Evolutionary conservation across 2,888 invertebrate genomes (phyloP), one percentile per base, ranked within the genome.

Genomic region (Drosophila mayaguana): DNA sequence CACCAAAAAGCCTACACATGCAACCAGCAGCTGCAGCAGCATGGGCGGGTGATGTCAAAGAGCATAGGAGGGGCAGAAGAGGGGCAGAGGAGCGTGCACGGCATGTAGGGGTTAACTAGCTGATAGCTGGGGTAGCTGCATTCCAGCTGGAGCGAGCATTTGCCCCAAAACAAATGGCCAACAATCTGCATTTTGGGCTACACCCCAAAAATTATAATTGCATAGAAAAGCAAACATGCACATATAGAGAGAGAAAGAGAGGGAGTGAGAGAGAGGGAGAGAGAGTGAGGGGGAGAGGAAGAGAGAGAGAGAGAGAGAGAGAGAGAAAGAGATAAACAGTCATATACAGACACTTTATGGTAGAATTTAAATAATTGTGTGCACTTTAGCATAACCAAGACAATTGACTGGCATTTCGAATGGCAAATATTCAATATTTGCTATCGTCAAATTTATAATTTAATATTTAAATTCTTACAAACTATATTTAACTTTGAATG

Each of bases 121-220:
- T 32, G 50, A 38, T 38, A 75, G 63, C 63, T 57, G 61, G 51
- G 54, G 54, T 25, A 20, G 18, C 40, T 54, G 38, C 63, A 64
- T 51, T 69, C 56, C 62, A 63, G 57, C 57, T 42, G 55, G 51
- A 66, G 77, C 38, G 70, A 55, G 80, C 84, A 79, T 66, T 78
- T 63, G 56, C 68, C 60, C 63, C 61, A 73, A 81, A 81, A 80
- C 85, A 81, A 85, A 85, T 82, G 76, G 78, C 83, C 75, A 78
- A 69, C 86, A 83, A 86, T 81, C 86, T 86, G 84, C 84, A 86
- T 81, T 82, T 83, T 69, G 57, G 72, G 77, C 38, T 67, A 65
- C 75, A 75, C 70, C 76, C 76, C 75, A 69, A 81, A 80, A 83
- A 83, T 83, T 86, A 83, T 83, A 84, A 84, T 86, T 82, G 71